These are phyloP conservation scores for Gymnobelideus leadbeateri DNA, from an alignment of 2,113 vertebrate genomes.

Conservation along the genomic window DNA sequence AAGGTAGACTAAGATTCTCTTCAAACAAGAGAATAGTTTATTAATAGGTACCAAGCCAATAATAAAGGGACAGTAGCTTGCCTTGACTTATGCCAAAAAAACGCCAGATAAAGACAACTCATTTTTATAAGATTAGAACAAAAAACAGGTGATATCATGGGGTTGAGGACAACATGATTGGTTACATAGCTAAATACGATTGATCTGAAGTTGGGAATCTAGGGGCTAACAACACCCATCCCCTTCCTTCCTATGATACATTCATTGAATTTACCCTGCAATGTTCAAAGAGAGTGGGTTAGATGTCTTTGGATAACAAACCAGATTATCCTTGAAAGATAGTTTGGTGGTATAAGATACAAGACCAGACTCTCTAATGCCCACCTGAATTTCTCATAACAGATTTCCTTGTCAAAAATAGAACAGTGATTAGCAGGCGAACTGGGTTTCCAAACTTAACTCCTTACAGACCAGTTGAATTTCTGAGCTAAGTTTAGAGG, in stretches of 20 bases:
- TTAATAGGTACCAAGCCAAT: background rate
- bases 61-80: background rate
- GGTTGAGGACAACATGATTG: background rate
- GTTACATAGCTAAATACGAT: background rate
- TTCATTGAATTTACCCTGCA: background rate
- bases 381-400: background rate
- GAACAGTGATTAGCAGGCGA: background rate
- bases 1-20: no score
- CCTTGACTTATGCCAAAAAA: background rate
- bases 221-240: no score
- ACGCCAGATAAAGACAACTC: background rate
- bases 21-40: background rate
- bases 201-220: background rate
- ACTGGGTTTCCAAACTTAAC: no score
- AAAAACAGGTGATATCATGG: background rate
- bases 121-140: background rate
- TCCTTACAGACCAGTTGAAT: no score
- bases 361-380: background rate
- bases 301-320: background rate
- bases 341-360: background rate
- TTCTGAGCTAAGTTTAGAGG: no score
- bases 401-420: background rate
- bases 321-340: background rate
- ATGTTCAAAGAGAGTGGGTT: no score
- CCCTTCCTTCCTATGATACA: background rate